Conservation (phyloP, 1,140 invertebrate genomes). For the Scylla paramamosain region DNA sequence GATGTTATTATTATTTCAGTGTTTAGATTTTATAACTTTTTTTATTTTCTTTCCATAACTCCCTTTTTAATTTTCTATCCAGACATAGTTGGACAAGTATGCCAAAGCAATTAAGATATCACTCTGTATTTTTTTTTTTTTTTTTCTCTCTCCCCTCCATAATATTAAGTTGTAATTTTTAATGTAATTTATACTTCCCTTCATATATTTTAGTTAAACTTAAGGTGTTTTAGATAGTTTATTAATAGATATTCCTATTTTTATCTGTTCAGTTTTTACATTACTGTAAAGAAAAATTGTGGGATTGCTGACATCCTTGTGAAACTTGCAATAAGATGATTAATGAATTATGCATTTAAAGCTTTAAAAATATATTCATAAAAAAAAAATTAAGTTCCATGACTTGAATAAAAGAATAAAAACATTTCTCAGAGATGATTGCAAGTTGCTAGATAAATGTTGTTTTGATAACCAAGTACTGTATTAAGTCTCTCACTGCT, state of each 20-base stretch:
- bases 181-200: conserved; percentile 69
- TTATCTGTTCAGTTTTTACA: conserved; percentile 41
- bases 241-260: conserved; percentile 35
- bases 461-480: neutral
- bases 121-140: conserved; percentile 3
- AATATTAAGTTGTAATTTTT: conserved; percentile 64
- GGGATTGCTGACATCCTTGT: conserved; percentile 49
- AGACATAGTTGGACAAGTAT: conserved; percentile 65
- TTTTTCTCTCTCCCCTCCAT: neutral
- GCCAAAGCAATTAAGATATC: conserved; percentile 66
- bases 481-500: neutral
- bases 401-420: too few relatives aligned
- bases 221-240: conserved; percentile 63
- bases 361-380: neutral
- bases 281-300: neutral
- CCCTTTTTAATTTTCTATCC: conserved; percentile 58
- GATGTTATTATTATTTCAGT: conserved; percentile 10
- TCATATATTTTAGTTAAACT: conserved; percentile 55
- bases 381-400: too few relatives aligned
- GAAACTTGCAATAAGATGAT: conserved; percentile 25
- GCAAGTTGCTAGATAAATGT: conserved; percentile 51
- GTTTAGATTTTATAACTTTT: conserved; percentile 36
- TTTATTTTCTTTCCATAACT: conserved; percentile 48
- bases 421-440: conserved; percentile 17
- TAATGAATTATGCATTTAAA: neutral